phyloP scores from a whole-genome alignment of 2,888 invertebrate genomes.

The Harpalus rubripes region DNA sequence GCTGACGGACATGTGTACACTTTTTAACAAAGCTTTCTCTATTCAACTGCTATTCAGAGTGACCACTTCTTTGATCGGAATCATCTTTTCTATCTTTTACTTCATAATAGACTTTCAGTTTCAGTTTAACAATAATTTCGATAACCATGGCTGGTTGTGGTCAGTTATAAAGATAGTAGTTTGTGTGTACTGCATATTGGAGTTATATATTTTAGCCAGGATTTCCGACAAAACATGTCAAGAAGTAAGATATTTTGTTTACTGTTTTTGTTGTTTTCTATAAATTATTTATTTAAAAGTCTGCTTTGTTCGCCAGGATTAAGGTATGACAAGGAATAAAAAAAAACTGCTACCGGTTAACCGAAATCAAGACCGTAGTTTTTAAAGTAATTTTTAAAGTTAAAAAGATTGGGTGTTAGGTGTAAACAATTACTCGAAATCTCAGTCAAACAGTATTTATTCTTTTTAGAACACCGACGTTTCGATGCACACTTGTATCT shows the following conservation, averaged over 20 bases:
- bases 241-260: constrained; percentile 40
- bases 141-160: background rate
- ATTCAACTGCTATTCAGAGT: constrained; percentile 72
- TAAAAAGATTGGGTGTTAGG: no score
- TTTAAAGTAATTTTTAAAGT: no score
- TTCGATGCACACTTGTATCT: no score
- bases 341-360: no score
- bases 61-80: constrained; percentile 72
- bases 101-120: constrained; percentile 37
- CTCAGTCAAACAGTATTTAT: no score
- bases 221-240: constrained; percentile 47
- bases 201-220: constrained; percentile 45
- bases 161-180: constrained; percentile 4
- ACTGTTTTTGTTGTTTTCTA: background rate
- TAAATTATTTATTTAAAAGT: background rate
- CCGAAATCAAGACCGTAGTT: no score
- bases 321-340: no score
- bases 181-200: constrained; percentile 9
- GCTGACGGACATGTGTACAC: constrained; percentile 71
- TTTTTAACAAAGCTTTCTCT: constrained; percentile 72
- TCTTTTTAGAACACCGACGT: no score
- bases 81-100: constrained; percentile 72
- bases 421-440: no score
- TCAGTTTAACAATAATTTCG: background rate
- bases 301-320: no score